Evolutionary conservation across 2,888 invertebrate genomes (phyloP).

Genomic region (Pristionchus arcanus): DNA sequence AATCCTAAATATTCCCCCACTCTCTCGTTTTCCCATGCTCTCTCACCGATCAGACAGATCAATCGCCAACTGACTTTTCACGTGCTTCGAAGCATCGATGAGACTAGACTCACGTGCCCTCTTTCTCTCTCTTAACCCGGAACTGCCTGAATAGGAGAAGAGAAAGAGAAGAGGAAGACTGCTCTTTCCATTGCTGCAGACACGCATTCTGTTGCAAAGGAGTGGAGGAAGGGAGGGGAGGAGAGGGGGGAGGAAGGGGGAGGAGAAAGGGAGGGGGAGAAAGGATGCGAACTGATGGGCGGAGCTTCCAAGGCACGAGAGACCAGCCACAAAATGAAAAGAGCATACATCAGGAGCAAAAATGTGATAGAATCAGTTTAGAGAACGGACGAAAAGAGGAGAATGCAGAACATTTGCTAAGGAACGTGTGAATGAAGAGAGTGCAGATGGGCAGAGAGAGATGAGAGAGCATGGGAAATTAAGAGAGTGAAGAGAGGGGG

Average conservation of each 20-base stretch:
- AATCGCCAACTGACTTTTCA: background rate
- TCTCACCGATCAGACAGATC: background rate
- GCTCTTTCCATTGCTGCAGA: constrained; percentile 34
- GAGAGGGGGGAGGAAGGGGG: background rate
- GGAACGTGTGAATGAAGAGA: background rate
- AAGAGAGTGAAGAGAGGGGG: background rate
- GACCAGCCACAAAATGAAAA: constrained; percentile 39
- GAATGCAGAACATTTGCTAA: background rate
- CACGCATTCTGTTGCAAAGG: constrained; percentile 16
- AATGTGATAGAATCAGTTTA: background rate
- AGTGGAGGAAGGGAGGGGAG: background rate
- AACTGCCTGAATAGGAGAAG: background rate
- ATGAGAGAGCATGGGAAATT: constrained; percentile 19
- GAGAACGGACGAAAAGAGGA: background rate
- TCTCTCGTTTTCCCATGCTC: background rate
- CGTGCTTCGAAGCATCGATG: background rate
- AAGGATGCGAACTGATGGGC: constrained; percentile 28
- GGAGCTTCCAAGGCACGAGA: constrained; percentile 6
- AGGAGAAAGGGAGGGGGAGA: background rate
- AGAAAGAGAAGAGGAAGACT: background rate
- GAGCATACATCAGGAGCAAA: constrained; percentile 33
- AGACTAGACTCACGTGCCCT: constrained; percentile 3
- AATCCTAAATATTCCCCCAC: background rate
- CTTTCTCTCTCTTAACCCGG: constrained; percentile 6
- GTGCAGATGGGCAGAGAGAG: background rate